Evolutionary conservation across 1,140 invertebrate species (phyloP).

Genomic region (Ridgeia piscesae): DNA sequence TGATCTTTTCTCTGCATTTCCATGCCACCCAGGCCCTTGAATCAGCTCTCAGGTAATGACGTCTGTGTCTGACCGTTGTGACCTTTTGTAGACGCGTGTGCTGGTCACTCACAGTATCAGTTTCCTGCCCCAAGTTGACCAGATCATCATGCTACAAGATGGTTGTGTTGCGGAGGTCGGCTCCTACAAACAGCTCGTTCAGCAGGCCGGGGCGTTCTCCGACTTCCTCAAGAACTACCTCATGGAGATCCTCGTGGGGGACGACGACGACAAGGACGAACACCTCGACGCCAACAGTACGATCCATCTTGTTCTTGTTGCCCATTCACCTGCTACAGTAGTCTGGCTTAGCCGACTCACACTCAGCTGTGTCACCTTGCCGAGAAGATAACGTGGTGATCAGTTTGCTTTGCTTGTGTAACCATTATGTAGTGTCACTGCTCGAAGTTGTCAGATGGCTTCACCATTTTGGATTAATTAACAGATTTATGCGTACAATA

Average conservation of each 20-base stretch:
- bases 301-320: neutral
- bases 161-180: constrained; percentile 40
- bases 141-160: constrained; percentile 27
- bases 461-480: too few relatives aligned
- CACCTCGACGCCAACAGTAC: constrained; percentile 11
- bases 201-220: constrained; percentile 15
- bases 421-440: too few relatives aligned
- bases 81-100: constrained; percentile 22
- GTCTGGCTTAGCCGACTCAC: too few relatives aligned
- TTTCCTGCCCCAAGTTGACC: constrained; percentile 22
- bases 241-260: neutral
- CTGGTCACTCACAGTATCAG: constrained; percentile 30
- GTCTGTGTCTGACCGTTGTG: neutral
- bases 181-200: constrained; percentile 22
- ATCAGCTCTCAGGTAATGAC: too few relatives aligned
- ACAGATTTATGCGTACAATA: too few relatives aligned
- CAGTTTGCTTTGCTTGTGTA: too few relatives aligned
- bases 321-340: too few relatives aligned
- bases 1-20: too few relatives aligned
- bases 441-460: too few relatives aligned
- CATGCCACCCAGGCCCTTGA: too few relatives aligned
- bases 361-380: too few relatives aligned
- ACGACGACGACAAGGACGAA: constrained; percentile 20
- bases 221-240: constrained; percentile 27
- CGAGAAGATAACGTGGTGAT: too few relatives aligned